Evolutionary conservation across 92 coral and sea anemone genomes (phyloP).

Genomic region (Palythoa grandiflora): DNA sequence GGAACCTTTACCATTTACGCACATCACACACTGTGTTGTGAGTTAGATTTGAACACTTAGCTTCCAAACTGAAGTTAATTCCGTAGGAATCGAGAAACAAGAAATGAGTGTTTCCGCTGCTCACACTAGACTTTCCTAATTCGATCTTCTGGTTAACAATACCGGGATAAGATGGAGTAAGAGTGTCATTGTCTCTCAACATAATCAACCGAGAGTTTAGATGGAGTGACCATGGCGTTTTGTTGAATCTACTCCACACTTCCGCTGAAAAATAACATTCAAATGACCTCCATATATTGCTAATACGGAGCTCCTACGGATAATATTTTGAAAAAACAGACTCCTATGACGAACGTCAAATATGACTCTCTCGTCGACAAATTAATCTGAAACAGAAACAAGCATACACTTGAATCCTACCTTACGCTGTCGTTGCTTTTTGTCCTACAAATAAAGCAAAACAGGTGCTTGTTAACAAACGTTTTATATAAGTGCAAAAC

Average conservation of each 20-base stretch:
- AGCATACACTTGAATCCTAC: neutral
- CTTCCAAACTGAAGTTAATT: neutral
- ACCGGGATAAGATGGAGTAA: neutral
- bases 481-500: neutral
- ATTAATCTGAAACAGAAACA: neutral
- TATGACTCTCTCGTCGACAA: neutral
- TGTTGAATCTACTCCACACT: conserved; percentile 12
- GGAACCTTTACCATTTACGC: neutral
- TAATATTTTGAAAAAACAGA: neutral
- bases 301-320: neutral
- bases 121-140: conserved; percentile 14
- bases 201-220: neutral
- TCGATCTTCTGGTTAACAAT: conserved; percentile 8
- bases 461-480: conserved; percentile 40
- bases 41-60: neutral
- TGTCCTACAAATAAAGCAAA: conserved; percentile 35
- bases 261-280: conserved; percentile 35
- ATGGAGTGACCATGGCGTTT: conserved; percentile 20
- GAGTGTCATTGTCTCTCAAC: conserved; percentile 24
- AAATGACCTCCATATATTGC: neutral
- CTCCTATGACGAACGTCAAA: conserved; percentile 2
- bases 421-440: conserved; percentile 41
- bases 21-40: neutral
- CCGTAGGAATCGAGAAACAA: neutral
- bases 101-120: conserved; percentile 23